Base-by-base conservation (phyloP, 2,888 invertebrate species). In the Hyppa rectilinea region DNA sequence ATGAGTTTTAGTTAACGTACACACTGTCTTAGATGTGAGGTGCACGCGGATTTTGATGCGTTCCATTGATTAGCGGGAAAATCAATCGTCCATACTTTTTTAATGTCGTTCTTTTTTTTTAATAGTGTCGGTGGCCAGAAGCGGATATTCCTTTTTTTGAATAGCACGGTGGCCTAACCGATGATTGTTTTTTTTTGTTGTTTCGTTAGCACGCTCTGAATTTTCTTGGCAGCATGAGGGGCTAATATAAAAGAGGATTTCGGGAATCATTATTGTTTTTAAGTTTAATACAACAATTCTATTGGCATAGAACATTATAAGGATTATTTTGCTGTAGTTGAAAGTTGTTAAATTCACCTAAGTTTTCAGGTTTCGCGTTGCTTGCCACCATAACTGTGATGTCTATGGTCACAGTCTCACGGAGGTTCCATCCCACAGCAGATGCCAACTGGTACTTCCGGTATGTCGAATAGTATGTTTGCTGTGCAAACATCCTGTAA, bases 1-100 rank as follows among this genome's bases (percentile, higher is more conserved):
- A 87, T 86, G 87, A 85, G 84, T 83, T 87, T 87, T 87, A 71
- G 77, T 62, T 78, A 80, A 76, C 79, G 66, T 75, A 78, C 75
- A 80, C 71, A 73, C 72, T 69, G 71, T 82, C 65, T 82, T 65
- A 58, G 63, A 68, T 59, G 71, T 26, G 60, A 64, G 60, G 45
- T 67, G 73, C 71, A 70, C 52, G 68, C 67, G 40, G 56, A 71
- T 75, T 74, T 49, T 40, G 68, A 71, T 72, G 36, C 72, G 59
- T 23, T 53, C 47, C 66, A 66, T 55, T 70, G 63, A 76, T 75
- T 71, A 38, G 75, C 75, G 61, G 56, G 71, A 71, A 75, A 75
- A 71, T 52, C 40, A 58, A 62, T 40, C 34, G 40, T 14, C 23
- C 17, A 47, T 58, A 26, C n/a, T 53, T 43, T 58, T 50, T 52